Evolutionary conservation across 2,113 vertebrate species (phyloP).

Genomic region (Butorides virescens): DNA sequence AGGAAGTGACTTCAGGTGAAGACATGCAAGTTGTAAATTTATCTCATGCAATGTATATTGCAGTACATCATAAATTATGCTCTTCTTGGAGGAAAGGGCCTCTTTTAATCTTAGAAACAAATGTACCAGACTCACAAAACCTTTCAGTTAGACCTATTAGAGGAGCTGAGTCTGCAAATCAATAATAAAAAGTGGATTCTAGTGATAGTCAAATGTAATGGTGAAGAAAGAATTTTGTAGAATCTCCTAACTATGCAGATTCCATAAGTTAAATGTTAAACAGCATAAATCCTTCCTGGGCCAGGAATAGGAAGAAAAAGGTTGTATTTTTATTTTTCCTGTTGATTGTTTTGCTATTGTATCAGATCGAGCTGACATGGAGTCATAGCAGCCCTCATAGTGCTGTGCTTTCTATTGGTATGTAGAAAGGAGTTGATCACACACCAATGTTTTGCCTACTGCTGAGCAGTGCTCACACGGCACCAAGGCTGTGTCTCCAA

Average conservation of each 20-base stretch:
- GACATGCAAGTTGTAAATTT: not conserved
- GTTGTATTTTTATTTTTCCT: not conserved
- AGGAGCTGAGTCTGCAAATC: not conserved
- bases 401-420: too few relatives aligned
- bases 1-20: not conserved
- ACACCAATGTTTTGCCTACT: too few relatives aligned
- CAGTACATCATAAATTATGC: not conserved
- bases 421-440: too few relatives aligned
- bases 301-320: not conserved
- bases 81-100: not conserved
- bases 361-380: too few relatives aligned
- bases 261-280: not conserved
- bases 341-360: not conserved
- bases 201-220: not conserved
- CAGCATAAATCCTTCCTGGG: not conserved
- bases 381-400: too few relatives aligned
- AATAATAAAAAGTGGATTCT: not conserved
- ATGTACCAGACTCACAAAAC: not conserved
- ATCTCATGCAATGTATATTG: not conserved
- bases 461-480: too few relatives aligned
- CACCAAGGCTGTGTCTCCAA: too few relatives aligned
- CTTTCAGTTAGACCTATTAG: not conserved
- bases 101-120: not conserved
- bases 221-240: not conserved
- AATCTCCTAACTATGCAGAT: not conserved